Base-by-base conservation (phyloP, 1,140 invertebrate species). In the Hycleus phaleratus region DNA sequence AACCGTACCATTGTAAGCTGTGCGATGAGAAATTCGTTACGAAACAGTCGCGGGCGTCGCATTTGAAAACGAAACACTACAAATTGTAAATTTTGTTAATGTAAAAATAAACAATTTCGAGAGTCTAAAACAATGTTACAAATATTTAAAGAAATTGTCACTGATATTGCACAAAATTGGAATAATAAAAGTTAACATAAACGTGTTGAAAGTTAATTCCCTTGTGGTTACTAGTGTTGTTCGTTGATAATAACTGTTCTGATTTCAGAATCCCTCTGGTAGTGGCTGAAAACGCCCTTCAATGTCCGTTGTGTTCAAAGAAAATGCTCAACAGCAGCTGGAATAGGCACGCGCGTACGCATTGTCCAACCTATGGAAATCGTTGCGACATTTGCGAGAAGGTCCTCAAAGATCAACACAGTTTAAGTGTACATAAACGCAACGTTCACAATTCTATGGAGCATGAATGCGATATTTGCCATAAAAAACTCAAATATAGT, bases 391-490 rank as follows among this genome's bases (percentile, higher is more conserved):
- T 71, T 8, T 78, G 77, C 57, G 68, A 74, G 7, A 77, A 73
- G 32, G 67, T 67, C 5, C 76, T 74, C 4, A 46, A 59, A 4
- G 73, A 76, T 51, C 75, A 73, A 44, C 77, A 74, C 56, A 69
- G 73, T 48, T 60, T 77, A 4, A 67, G 73, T 8, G 65, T 72
- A 26, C 75, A 78, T 53, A 66, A 71, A 9, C 57, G 64, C 43
- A 63, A 64, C 2, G 69, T 71, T 48, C 66, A 78, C 70, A 72
- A 75, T 68, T 71, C 61, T 39, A 77, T 71, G 8, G 70, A 78
- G 68, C 78, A 75, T 54, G 77, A 73, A 61, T 80, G 78, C 54
- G 71, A 77, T 10, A 71, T 72, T 12, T 80, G 78, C 53, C 68
- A 72, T 4, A 78, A 78, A 58, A 4, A 32, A 32, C 4, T 32